Percentiles rank a stretch among this genome's conserved stretches.
These are phyloP conservation scores for Adelphocoris suturalis DNA, from an alignment of 2,888 invertebrate genomes.

Conservation along the genomic window DNA sequence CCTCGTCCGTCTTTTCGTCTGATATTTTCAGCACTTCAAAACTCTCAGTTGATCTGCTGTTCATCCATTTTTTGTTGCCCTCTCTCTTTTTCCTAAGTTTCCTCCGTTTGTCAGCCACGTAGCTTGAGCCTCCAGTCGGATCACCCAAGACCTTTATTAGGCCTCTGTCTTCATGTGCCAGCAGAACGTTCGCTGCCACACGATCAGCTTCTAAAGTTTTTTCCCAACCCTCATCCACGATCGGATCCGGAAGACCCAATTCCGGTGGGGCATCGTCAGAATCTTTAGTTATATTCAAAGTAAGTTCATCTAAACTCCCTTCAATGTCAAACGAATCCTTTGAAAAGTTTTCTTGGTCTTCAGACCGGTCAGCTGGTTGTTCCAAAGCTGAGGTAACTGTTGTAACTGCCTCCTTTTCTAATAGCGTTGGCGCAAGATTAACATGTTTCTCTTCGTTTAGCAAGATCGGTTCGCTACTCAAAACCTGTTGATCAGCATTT, in stretches of 20 bases:
- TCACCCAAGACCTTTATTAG: slow-evolving; percentile 74
- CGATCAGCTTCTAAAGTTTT: slow-evolving; percentile 24
- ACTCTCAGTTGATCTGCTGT: slow-evolving; percentile 66
- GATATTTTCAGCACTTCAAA: slow-evolving; percentile 72
- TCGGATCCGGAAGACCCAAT: slow-evolving; percentile 53
- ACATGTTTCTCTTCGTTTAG: background rate
- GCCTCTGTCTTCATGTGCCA: slow-evolving; percentile 67
- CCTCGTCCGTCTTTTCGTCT: slow-evolving; percentile 68
- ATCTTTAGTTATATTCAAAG: slow-evolving; percentile 63
- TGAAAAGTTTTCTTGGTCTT: slow-evolving; percentile 2
- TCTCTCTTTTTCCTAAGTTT: slow-evolving; percentile 69
- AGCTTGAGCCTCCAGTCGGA: slow-evolving; percentile 50
- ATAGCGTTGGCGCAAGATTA: background rate
- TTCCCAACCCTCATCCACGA: slow-evolving; percentile 7
- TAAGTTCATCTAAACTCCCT: slow-evolving; percentile 58
- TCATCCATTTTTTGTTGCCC: slow-evolving; percentile 73
- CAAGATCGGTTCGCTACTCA: background rate
- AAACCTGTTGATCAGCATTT: background rate
- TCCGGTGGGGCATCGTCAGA: slow-evolving; percentile 59
- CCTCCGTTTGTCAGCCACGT: slow-evolving; percentile 68
- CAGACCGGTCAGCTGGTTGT: background rate
- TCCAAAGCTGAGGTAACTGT: background rate
- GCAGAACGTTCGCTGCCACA: slow-evolving; percentile 5
- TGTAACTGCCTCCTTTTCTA: background rate
- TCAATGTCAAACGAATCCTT: slow-evolving; percentile 60